phyloP scores from a whole-genome alignment of 2,797 vertebrate genomes.

The Lithobates sylvaticus region DNA sequence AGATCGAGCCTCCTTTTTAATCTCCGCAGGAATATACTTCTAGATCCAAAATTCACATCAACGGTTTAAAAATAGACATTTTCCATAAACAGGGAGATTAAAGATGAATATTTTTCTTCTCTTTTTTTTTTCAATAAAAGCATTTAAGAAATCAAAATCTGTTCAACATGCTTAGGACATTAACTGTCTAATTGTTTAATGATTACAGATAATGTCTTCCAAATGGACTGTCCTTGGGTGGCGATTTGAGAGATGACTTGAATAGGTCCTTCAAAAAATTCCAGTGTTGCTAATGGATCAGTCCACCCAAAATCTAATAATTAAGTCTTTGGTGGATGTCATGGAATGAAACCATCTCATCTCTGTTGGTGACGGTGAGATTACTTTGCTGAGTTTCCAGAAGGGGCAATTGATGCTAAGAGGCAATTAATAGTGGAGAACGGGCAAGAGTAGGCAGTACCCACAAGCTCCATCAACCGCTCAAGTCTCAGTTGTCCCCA shows the following conservation, averaged over 20 bases:
- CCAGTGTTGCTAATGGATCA: not conserved
- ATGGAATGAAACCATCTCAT: no score
- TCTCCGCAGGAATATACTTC: conserved; percentile 33
- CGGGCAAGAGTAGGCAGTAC: no score
- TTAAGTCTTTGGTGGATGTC: not conserved
- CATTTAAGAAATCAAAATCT: conserved; percentile 32
- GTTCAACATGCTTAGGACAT: conserved; percentile 32
- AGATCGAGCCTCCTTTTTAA: not conserved
- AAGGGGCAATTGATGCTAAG: no score
- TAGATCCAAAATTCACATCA: conserved; percentile 21
- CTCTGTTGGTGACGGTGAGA: not conserved
- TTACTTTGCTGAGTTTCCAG: no score
- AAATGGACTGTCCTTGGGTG: conserved; percentile 71
- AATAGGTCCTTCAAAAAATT: not conserved
- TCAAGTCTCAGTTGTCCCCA: no score
- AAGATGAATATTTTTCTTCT: conserved; percentile 14
- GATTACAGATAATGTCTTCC: conserved; percentile 71
- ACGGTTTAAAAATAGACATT: conserved; percentile 51
- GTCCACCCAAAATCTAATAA: not conserved
- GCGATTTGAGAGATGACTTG: conserved; percentile 12
- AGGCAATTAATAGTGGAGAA: no score
- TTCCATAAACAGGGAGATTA: conserved; percentile 57
- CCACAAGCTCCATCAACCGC: no score
- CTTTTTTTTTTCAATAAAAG: conserved; percentile 29
- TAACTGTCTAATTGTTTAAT: conserved; percentile 62